A percentile compares a stretch with the other conserved stretches of the same genome.
Evolutionary conservation across 2,888 invertebrate species (phyloP).

Genomic region (Epistrophe eligans): DNA sequence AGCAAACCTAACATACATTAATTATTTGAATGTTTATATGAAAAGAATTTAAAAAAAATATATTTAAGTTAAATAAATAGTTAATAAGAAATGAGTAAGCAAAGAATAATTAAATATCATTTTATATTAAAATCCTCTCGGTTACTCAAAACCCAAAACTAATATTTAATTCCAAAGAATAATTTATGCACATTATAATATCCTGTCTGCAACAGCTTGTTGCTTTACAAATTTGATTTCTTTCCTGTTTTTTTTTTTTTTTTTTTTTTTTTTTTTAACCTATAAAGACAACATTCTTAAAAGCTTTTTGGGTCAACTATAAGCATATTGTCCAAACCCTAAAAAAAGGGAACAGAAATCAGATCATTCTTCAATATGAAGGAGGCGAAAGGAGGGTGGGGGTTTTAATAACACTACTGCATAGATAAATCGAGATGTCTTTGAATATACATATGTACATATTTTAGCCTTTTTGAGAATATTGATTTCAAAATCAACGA

Average conservation of each 20-base stretch:
- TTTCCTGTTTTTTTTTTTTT: too few species aligned
- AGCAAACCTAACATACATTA: too few species aligned
- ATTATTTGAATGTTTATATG: too few species aligned
- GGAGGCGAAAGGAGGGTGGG: too few species aligned
- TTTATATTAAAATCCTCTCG: neutral
- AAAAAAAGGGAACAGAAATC: neutral
- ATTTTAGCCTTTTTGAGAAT: slow-evolving; percentile 10
- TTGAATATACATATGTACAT: neutral
- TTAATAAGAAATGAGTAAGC: neutral
- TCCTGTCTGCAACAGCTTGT: neutral
- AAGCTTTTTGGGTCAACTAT: slow-evolving; percentile 1
- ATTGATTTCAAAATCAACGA: slow-evolving; percentile 24
- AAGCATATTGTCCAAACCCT: too few species aligned
- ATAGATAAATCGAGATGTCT: neutral
- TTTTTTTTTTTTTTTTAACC: neutral
- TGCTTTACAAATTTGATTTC: neutral
- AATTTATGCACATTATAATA: neutral
- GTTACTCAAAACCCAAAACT: neutral
- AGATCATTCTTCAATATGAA: neutral
- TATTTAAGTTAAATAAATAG: too few species aligned
- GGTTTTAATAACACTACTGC: neutral
- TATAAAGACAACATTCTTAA: neutral
- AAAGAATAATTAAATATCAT: neutral
- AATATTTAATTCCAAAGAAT: neutral
- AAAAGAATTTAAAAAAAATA: too few species aligned